These are phyloP conservation scores for Littorina saxatilis DNA, from an alignment of 1,140 invertebrate species.

Conservation along the genomic window DNA sequence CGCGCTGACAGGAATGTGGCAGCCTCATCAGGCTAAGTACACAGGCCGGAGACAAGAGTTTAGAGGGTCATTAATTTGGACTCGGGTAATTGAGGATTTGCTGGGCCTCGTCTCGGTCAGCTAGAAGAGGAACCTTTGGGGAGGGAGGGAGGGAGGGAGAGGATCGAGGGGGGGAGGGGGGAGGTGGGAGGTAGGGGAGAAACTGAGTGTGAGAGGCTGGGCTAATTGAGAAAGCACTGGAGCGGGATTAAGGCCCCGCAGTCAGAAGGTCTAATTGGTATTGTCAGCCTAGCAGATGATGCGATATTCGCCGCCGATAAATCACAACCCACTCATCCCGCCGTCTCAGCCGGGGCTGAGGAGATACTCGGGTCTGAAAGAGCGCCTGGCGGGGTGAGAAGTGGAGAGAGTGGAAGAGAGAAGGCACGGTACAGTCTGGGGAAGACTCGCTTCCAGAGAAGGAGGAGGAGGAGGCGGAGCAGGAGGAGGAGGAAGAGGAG, in stretches of 20 bases:
- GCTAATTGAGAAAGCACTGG: constrained; percentile 43
- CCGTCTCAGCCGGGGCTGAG: too few relatives aligned
- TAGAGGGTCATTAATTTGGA: constrained; percentile 43
- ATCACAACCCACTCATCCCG: constrained; percentile 25
- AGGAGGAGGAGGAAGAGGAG: too few relatives aligned
- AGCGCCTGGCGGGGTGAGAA: too few relatives aligned
- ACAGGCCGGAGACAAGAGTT: constrained; percentile 36
- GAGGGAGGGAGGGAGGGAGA: neutral
- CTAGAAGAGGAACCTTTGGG: too few relatives aligned
- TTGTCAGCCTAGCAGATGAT: constrained; percentile 39
- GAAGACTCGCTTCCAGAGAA: too few relatives aligned
- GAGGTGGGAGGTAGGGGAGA: neutral
- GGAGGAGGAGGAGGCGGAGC: too few relatives aligned
- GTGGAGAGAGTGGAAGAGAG: too few relatives aligned
- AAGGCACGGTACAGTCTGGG: too few relatives aligned
- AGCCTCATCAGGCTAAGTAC: constrained; percentile 37
- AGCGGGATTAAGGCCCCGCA: constrained; percentile 6
- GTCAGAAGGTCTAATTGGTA: constrained; percentile 42
- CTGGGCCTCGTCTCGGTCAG: constrained; percentile 21
- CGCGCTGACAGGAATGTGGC: constrained; percentile 27
- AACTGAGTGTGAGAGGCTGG: too few relatives aligned
- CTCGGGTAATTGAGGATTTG: constrained; percentile 42
- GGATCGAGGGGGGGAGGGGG: neutral
- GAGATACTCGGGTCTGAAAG: too few relatives aligned
- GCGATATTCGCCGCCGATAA: constrained; percentile 43